Evolutionary conservation across 2,888 invertebrate species (phyloP), one percentile per base, ranked within the genome.

Genomic region (Leucania comma): DNA sequence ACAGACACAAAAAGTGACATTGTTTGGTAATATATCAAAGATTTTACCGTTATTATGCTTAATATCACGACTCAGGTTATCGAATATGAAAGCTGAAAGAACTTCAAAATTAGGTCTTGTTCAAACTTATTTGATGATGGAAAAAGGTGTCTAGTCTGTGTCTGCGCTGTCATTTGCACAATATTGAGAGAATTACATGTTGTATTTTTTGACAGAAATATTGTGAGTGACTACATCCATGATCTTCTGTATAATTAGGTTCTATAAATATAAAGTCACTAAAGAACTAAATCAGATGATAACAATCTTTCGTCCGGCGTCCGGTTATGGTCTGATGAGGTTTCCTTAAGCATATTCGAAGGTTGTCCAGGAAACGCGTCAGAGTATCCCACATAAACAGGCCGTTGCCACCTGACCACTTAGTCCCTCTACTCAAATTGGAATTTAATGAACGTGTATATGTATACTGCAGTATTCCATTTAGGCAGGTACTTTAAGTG

Each of bases 361-460:
- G 50, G 57, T 75, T 57, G 86, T 86, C 87, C 91, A 91, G 91
- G 93, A 92, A 92, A 89, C 88, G 83, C 83, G 84, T 84, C 83
- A 80, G 82, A 89, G 88, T 82, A 89, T 90, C 88, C 87, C 87
- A 91, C 89, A 92, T 91, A 88, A 90, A 91, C 87, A 90, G 93
- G 91, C 90, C 93, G 81, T 92, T 92, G 92, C 80, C 92, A 83
- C 81, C 84, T 69, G 69, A 83, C 75, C 83, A 83, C 84, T 82
- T 74, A 82, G 79, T 68, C 68, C 63, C 62, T 74, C 69, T 57
- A 58, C 70, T 73, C 68, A 81, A 78, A 82, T 80, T 66, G 77
- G 76, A 83, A 85, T 76, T 82, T 72, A 84, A 73, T 72, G 56
- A 72, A 75, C 68, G 58, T 56, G n/a, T n/a, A n/a, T n/a, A n/a